Evolutionary conservation across 1,140 invertebrate genomes (phyloP).

Genomic region (Pseudomyrmex dendroicus): DNA sequence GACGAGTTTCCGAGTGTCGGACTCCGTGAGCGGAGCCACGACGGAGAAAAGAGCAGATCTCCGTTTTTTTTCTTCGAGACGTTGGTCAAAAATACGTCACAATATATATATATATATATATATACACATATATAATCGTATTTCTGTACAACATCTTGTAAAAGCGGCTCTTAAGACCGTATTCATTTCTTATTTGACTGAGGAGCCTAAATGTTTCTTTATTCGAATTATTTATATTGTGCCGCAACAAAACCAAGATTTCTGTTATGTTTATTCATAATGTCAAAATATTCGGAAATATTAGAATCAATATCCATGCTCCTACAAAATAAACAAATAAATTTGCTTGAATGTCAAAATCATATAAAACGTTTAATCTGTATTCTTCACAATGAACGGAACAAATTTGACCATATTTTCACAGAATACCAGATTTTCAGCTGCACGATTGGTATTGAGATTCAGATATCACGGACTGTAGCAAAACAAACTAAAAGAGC

Average conservation of each 20-base stretch:
- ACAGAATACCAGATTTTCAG: background rate
- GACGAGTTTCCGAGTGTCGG: no score
- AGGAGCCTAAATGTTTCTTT: no score
- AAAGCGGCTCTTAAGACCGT: no score
- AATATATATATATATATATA: no score
- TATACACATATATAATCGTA: no score
- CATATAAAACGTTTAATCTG: slow-evolving; percentile 10
- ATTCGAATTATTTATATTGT: slow-evolving; percentile 12
- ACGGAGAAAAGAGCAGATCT: no score
- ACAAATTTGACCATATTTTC: slow-evolving; percentile 1
- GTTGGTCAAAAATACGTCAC: no score
- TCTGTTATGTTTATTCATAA: background rate
- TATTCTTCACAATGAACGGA: slow-evolving; percentile 1
- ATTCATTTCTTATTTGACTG: no score
- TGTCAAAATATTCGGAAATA: slow-evolving; percentile 28
- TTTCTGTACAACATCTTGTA: no score
- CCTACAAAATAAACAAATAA: slow-evolving; percentile 23
- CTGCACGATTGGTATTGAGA: slow-evolving; percentile 5
- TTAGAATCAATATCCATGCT: background rate
- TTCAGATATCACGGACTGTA: slow-evolving; percentile 2
- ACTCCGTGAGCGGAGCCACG: no score
- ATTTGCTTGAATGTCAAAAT: slow-evolving; percentile 31
- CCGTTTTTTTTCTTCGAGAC: no score
- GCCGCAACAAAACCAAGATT: slow-evolving; percentile 4
- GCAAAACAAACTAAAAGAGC: slow-evolving; percentile 6